A percentile compares a stretch with the other conserved stretches of the same genome.
Evolutionary conservation across 1,140 invertebrate species (phyloP).

Genomic region (Bilobella aurantiaca): DNA sequence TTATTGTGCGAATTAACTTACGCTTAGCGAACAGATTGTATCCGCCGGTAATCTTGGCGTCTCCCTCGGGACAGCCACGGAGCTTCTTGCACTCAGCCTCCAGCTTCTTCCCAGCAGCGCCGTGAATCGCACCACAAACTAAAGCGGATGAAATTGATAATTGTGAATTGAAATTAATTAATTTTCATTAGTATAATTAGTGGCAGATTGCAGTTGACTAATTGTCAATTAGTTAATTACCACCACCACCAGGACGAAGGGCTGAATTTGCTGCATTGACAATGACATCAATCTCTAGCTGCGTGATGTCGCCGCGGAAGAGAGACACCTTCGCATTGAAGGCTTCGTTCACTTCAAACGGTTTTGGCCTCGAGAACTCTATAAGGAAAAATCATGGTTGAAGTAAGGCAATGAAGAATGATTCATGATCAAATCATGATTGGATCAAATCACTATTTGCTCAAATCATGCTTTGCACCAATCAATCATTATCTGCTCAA

Average conservation of each 20-base stretch:
- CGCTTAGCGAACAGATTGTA: slow-evolving; percentile 65
- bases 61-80: slow-evolving; percentile 60
- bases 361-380: no score
- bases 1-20: slow-evolving; percentile 27
- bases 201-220: neutral
- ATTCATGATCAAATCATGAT: neutral
- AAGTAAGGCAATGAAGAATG: neutral
- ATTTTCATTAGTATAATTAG: slow-evolving; percentile 9
- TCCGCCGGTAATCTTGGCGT: slow-evolving; percentile 69
- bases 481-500: neutral
- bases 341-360: neutral
- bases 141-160: slow-evolving; percentile 6
- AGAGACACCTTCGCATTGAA: slow-evolving; percentile 55
- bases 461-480: neutral
- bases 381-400: no score
- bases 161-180: slow-evolving; percentile 4
- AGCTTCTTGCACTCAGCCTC: slow-evolving; percentile 60
- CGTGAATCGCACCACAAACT: slow-evolving; percentile 70
- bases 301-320: slow-evolving; percentile 74
- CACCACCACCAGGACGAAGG: slow-evolving; percentile 70
- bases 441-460: neutral
- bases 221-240: slow-evolving; percentile 15
- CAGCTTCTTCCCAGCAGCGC: slow-evolving; percentile 56
- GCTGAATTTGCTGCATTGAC: slow-evolving; percentile 81
- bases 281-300: slow-evolving; percentile 75